Base-by-base conservation (phyloP, 1,140 invertebrate genomes). In the Thaumatotibia leucotreta region DNA sequence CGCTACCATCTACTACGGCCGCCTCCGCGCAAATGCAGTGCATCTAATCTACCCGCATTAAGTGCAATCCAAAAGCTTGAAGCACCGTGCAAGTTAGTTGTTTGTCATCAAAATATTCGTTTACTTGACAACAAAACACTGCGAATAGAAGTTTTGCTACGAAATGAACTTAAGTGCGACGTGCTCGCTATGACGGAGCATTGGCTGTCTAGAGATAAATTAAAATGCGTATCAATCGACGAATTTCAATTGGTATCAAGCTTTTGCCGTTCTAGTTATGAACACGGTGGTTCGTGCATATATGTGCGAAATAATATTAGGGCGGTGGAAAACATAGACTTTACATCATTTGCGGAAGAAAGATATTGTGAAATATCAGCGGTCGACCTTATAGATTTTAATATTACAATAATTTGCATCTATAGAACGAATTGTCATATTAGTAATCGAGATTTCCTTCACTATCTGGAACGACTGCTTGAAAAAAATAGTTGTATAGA, bases 281-380 rank as follows among this genome's bases (percentile, higher is more conserved):
- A 17, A 20, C 61, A 62, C 61, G 31, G 61, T 9, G 61, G 54
- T 11, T 61, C 54, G 14, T 61, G 54, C 17, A n/a, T 62, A 22
- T 62, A 20, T 20, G 61, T 62, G 20, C 31, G 20, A 20, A 62
- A 62, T 35, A 62, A 35, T 35, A 10, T 62, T 4, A 31, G 32
- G n/a, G n/a, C n/a, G n/a, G n/a, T n/a, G 27, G 23, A 4, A 14
- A n/a, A 4, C 14, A 1, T 17, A 4, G n/a, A 17, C 11, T 14
- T 49, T 11, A 29, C 27, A 1, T 4, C 2, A 1, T 32, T 61
- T 17, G 31, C 58, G 11, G 14, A 14, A 31, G 58, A 61, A 32
- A 8, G 27, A 14, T 29, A n/a, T 61, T 61, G 58, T 32, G 58
- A 61, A 32, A 29, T 61, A 14, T 61, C 58, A n/a, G 58, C 58